These are phyloP conservation scores for Micrasema minimum DNA, from an alignment of 1,140 invertebrate species.

Conservation along the genomic window DNA sequence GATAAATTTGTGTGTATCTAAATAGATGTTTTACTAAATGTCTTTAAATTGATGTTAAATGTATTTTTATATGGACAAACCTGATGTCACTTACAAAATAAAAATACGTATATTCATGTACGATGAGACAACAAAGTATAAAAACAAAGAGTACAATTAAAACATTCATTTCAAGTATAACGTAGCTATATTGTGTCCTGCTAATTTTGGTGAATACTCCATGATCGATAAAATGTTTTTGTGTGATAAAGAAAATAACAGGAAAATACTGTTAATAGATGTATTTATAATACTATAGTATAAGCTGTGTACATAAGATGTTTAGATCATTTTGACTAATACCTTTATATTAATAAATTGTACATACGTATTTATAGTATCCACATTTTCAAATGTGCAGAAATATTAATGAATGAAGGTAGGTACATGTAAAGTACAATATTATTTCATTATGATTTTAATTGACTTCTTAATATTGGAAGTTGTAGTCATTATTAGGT, in stretches of 20 bases:
- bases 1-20: no score
- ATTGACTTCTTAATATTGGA: conserved; percentile 11
- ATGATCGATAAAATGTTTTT: conserved; percentile 10
- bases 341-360: conserved; percentile 4
- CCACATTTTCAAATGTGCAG: conserved; percentile 8
- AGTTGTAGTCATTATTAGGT: conserved; percentile 31
- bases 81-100: background rate
- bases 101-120: no score
- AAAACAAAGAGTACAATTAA: no score
- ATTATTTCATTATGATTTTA: no score
- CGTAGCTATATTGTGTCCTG: background rate
- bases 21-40: background rate
- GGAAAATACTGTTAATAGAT: conserved; percentile 19
- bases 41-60: background rate
- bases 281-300: conserved; percentile 34
- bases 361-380: conserved; percentile 21
- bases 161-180: no score
- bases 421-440: no score
- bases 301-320: conserved; percentile 35
- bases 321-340: conserved; percentile 38
- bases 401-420: background rate
- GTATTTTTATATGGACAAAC: background rate
- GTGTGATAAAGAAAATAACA: conserved; percentile 40
- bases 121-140: no score
- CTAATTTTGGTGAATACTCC: background rate